Percentiles rank a stretch among this genome's conserved stretches.
phyloP scores from a whole-genome alignment of 2,113 vertebrate genomes.

The Cyanocitta stelleri region DNA sequence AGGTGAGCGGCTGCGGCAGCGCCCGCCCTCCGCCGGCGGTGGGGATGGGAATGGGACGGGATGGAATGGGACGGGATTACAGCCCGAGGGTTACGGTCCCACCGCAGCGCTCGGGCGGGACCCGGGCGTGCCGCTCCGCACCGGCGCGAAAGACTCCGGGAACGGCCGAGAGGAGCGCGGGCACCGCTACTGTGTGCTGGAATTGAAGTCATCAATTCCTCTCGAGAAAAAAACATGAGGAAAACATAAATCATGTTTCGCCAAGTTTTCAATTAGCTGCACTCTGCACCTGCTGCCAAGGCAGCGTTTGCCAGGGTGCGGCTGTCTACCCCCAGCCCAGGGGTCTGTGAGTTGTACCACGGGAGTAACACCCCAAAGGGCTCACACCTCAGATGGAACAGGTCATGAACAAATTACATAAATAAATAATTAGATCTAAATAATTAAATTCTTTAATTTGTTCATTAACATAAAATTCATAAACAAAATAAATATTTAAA shows the following conservation, averaged over 20 bases:
- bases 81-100: background rate
- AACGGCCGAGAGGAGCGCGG: background rate
- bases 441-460: background rate
- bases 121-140: background rate
- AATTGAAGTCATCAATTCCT: background rate
- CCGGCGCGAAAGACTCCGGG: background rate
- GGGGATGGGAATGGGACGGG: background rate
- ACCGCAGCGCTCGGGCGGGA: background rate
- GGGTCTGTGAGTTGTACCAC: background rate
- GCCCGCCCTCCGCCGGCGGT: background rate
- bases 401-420: background rate
- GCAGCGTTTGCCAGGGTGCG: background rate
- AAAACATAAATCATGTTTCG: accelerated
- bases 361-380: background rate
- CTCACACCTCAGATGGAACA: background rate
- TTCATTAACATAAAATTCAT: background rate
- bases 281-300: background rate
- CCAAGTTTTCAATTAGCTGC: background rate
- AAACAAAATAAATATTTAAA: background rate
- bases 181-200: accelerated
- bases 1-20: background rate
- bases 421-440: background rate
- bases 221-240: too few relatives aligned
- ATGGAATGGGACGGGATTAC: background rate
- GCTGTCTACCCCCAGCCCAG: background rate